Evolutionary conservation across 2,113 vertebrate species (phyloP).

Genomic region (Diadophis punctatus): DNA sequence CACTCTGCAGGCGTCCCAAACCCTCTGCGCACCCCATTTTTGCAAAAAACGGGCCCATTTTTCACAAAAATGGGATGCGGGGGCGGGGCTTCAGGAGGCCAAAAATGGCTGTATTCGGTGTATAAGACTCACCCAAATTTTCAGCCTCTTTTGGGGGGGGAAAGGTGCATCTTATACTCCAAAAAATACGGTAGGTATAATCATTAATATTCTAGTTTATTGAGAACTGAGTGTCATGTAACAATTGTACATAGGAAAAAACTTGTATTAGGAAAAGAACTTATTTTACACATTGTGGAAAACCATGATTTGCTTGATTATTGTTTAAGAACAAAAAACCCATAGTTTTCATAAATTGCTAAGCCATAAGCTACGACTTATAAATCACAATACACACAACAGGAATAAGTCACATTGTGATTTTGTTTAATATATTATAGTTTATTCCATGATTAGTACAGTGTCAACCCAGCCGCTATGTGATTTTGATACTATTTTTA

Average conservation of each 20-base stretch:
- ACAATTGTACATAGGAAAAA: not conserved
- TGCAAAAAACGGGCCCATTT: too few species aligned
- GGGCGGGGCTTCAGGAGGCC: too few species aligned
- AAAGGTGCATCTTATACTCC: too few species aligned
- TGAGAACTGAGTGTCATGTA: not conserved
- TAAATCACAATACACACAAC: not conserved
- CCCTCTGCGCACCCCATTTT: too few species aligned
- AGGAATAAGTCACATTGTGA: not conserved
- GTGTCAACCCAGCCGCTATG: not conserved
- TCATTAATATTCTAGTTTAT: not conserved
- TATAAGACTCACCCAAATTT: too few species aligned
- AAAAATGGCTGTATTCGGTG: too few species aligned
- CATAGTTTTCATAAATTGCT: not conserved
- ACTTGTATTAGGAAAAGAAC: not conserved
- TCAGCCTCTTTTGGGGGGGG: too few species aligned
- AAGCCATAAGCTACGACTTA: not conserved
- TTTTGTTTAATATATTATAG: not conserved
- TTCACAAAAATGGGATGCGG: too few species aligned
- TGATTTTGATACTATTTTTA: not conserved
- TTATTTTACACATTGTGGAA: not conserved
- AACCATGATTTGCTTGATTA: not conserved
- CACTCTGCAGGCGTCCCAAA: too few species aligned
- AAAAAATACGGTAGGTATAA: too few species aligned
- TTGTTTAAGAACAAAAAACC: not conserved
- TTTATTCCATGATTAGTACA: not conserved